These are phyloP conservation scores for Vulpes vulpes DNA, from an alignment of 2,113 vertebrate genomes.

Conservation along the genomic window DNA sequence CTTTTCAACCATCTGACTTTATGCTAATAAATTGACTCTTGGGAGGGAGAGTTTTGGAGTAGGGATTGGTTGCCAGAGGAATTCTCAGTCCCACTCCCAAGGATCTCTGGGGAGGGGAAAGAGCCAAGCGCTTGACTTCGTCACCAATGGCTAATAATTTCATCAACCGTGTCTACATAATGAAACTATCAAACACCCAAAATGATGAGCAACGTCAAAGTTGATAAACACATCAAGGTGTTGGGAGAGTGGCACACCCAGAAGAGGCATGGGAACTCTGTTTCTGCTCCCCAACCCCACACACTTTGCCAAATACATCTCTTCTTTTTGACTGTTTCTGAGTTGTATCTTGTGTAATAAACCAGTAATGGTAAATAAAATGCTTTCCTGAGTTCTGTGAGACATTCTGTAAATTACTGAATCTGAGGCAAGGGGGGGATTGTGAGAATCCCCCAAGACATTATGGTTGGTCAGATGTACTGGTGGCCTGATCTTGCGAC, in stretches of 20 bases:
- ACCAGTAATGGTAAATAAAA: not conserved
- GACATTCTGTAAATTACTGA: not conserved
- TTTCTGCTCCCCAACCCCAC: not conserved
- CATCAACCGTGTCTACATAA: not conserved
- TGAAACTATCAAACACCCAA: not conserved
- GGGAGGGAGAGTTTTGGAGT: too few species aligned
- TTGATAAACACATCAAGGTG: not conserved
- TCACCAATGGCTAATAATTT: not conserved
- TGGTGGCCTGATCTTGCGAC: not conserved
- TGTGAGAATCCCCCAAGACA: not conserved
- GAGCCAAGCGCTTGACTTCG: not conserved
- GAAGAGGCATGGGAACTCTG: not conserved
- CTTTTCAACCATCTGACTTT: not conserved
- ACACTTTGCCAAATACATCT: not conserved
- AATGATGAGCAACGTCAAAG: not conserved
- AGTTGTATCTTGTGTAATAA: not conserved
- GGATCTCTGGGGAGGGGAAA: not conserved
- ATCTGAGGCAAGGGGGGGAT: not conserved
- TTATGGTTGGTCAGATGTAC: not conserved
- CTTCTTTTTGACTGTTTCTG: not conserved
- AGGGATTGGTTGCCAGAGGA: not conserved
- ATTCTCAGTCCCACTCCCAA: not conserved
- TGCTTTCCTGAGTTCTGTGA: not conserved
- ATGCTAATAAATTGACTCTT: not conserved
- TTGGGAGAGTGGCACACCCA: accelerated